These are phyloP conservation scores for Subacronicta megacephala DNA, from an alignment of 2,888 invertebrate species.

Conservation along the genomic window DNA sequence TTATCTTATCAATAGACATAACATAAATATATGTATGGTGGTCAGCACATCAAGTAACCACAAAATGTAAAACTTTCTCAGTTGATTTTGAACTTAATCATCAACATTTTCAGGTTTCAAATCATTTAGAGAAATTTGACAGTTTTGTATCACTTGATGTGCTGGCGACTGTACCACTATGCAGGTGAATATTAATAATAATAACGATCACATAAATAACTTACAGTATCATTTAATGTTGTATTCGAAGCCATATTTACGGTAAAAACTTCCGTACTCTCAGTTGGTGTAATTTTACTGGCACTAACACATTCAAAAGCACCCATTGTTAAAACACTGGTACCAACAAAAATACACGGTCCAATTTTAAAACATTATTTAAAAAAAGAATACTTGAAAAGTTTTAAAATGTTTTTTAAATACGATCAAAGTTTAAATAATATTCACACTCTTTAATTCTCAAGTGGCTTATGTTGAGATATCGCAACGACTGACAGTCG, in stretches of 20 bases:
- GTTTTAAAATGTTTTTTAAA: background rate
- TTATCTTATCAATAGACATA: slow-evolving; percentile 23
- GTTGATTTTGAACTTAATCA: too few relatives aligned
- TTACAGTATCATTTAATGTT: slow-evolving; percentile 72
- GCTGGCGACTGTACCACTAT: too few relatives aligned
- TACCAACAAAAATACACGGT: slow-evolving; percentile 18
- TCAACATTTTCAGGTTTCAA: too few relatives aligned
- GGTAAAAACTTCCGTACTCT: slow-evolving; percentile 80
- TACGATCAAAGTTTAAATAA: slow-evolving; percentile 5
- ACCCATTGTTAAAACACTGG: slow-evolving; percentile 62
- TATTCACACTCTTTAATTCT: slow-evolving; percentile 22
- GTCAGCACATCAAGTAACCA: too few relatives aligned
- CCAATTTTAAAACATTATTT: slow-evolving; percentile 2
- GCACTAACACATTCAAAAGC: slow-evolving; percentile 77
- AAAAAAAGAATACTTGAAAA: background rate
- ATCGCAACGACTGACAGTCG: slow-evolving; percentile 49
- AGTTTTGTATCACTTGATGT: too few relatives aligned
- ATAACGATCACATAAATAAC: slow-evolving; percentile 22
- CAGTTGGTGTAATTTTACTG: slow-evolving; percentile 71
- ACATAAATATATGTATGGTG: background rate
- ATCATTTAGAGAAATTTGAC: too few relatives aligned
- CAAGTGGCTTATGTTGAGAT: slow-evolving; percentile 53
- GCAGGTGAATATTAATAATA: too few relatives aligned
- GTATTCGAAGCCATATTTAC: slow-evolving; percentile 72
- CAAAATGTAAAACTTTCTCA: too few relatives aligned